Evolutionary conservation across 1,140 invertebrate species (phyloP), one percentile per base, ranked within the genome.

Genomic region (Bathynomus jamesi): DNA sequence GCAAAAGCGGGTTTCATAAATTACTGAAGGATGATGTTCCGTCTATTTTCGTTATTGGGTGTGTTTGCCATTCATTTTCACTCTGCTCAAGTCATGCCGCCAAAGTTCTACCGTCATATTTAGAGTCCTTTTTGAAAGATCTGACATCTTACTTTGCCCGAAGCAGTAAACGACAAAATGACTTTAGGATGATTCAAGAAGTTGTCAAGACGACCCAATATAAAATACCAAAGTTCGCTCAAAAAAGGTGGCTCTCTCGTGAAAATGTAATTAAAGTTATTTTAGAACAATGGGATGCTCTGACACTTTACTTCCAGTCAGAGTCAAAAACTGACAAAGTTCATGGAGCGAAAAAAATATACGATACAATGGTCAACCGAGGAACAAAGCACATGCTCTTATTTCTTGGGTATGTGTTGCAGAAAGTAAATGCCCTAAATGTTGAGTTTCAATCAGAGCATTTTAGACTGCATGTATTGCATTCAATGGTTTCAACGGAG

Each of bases 31-130:
- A 70, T 28, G 40, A 73, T 28, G 17, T 70, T 28, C 67, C 46
- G 3, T 64, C 69, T 29, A 29, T 73, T 27, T 76, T 74, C 67
- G 66, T 72, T 31, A 30, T 74, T 5, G 75, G 72, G n/a, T 77
- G 72, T 71, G 69, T 74, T 32, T 73, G 68, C 53, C 75, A 76
- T 60, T 76, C 61, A 8, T 74, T 76, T 32, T 63, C 65, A 21
- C 53, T 66, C 17, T 74, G 72, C 60, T 10, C 75, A 53, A 70
- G 61, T 29, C 67, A 74, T 70, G 67, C 72, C 2, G 65, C 61
- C 31, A 28, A 28, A 28, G 8, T 29, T 4, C 46, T 71, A 40
- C 66, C 67, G 17, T 28, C 24, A 62, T 61, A 28, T 67, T 61
- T 70, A 10, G 67, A 70, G 46, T n/a, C 53, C 29, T 70, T 72